These are phyloP conservation scores for Philopedon plagiatum DNA, from an alignment of 2,888 invertebrate species.

Conservation along the genomic window DNA sequence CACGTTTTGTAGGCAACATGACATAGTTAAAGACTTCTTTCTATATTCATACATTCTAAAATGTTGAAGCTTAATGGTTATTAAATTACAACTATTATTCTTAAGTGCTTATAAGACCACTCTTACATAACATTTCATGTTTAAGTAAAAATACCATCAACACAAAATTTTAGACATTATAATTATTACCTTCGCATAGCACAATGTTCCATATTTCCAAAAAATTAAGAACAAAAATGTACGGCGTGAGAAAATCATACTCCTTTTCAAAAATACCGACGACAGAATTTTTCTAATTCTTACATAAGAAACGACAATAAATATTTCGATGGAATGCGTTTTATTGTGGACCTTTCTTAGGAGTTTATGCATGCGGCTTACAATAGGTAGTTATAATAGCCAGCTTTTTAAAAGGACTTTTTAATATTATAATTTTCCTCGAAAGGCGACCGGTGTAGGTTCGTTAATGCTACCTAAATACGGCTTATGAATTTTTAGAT, in stretches of 20 bases:
- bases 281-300: conserved; percentile 42
- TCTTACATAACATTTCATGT: not conserved
- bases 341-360: conserved; percentile 17
- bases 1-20: no score
- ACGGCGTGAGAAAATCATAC: conserved; percentile 13
- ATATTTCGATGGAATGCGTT: conserved; percentile 35
- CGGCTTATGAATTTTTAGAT: conserved; percentile 33
- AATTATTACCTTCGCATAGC: not conserved
- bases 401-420: conserved; percentile 42
- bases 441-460: conserved; percentile 37
- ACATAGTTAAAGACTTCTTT: no score
- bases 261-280: conserved; percentile 23
- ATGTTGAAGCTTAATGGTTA: no score
- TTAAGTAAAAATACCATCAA: no score
- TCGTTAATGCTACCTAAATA: conserved; percentile 39
- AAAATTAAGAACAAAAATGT: conserved; percentile 45
- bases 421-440: conserved; percentile 49
- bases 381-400: conserved; percentile 28
- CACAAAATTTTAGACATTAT: no score
- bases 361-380: conserved; percentile 5
- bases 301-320: conserved; percentile 35
- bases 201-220: not conserved
- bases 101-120: no score
- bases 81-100: no score
- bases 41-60: no score